Evolutionary conservation across 2,797 vertebrate species (phyloP).

Genomic region (Chelon auratus): DNA sequence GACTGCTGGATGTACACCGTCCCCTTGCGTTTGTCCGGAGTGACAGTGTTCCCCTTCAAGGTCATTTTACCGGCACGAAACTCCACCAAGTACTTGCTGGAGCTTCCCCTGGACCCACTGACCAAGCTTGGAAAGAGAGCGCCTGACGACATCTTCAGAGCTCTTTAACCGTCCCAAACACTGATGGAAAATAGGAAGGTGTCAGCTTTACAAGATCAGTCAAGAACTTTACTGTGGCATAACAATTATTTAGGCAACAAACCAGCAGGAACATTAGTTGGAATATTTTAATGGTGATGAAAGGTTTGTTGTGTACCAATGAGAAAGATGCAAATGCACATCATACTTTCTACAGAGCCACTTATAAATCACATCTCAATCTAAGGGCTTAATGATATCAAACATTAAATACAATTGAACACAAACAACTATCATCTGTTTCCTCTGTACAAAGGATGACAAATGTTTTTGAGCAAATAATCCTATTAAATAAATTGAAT

Average conservation of each 20-base stretch:
- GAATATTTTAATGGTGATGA: too few relatives aligned
- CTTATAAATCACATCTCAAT: too few relatives aligned
- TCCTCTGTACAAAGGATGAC: too few relatives aligned
- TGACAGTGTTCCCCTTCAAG: slow-evolving; percentile 93
- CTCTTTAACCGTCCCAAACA: background rate
- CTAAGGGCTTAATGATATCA: too few relatives aligned
- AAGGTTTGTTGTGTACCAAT: too few relatives aligned
- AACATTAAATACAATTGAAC: too few relatives aligned
- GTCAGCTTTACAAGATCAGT: background rate
- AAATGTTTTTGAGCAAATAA: too few relatives aligned
- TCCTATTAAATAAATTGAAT: too few relatives aligned
- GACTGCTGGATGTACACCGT: slow-evolving; percentile 96
- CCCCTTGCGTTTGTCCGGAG: slow-evolving; percentile 96
- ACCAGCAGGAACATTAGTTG: too few relatives aligned
- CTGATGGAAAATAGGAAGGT: background rate
- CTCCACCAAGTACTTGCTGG: slow-evolving; percentile 96
- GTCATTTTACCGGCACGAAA: slow-evolving; percentile 97
- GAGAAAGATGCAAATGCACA: too few relatives aligned
- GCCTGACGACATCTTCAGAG: slow-evolving; percentile 90
- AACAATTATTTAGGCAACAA: background rate
- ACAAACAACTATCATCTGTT: too few relatives aligned
- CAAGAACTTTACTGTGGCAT: background rate
- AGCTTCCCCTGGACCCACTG: slow-evolving; percentile 92
- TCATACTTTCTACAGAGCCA: too few relatives aligned
- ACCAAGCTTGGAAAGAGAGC: slow-evolving; percentile 95